A percentile compares a stretch with the other conserved stretches of the same genome.
These are phyloP conservation scores for Cinclus cinclus DNA, from an alignment of 2,113 vertebrate genomes.

Conservation along the genomic window DNA sequence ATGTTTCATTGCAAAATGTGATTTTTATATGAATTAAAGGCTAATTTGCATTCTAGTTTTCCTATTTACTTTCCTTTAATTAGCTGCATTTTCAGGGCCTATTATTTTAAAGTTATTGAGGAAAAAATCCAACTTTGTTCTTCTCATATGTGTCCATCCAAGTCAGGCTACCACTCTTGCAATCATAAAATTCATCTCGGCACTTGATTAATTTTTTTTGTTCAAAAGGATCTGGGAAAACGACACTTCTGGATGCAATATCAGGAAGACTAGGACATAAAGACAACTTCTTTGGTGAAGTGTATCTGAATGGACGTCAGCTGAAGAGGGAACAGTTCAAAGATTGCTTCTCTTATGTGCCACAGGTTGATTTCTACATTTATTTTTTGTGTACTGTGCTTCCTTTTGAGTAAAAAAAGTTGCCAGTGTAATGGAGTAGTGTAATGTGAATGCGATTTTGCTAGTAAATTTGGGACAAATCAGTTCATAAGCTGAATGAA, in stretches of 20 bases:
- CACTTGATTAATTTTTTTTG: background rate
- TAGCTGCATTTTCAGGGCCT: background rate
- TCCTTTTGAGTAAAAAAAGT: background rate
- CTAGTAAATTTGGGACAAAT: background rate
- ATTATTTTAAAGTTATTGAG: background rate
- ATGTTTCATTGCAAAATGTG: background rate
- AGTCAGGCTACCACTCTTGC: background rate
- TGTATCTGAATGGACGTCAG: conserved; percentile 84
- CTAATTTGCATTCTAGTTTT: background rate
- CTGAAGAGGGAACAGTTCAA: conserved; percentile 86
- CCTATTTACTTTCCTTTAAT: background rate
- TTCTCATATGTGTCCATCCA: background rate
- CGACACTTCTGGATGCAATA: conserved; percentile 89
- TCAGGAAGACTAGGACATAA: conserved; percentile 83
- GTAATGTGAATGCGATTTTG: background rate
- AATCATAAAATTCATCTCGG: background rate
- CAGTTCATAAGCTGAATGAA: background rate
- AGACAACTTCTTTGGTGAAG: conserved; percentile 80
- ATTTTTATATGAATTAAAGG: background rate
- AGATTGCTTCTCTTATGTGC: conserved; percentile 93
- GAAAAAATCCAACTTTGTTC: background rate
- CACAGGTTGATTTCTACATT: conserved; percentile 80
- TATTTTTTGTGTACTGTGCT: background rate
- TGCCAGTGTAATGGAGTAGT: background rate
- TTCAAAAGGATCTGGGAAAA: conserved; percentile 90